Evolutionary conservation across 2,797 vertebrate genomes (phyloP).

Genomic region (Rhinoraja longicauda): DNA sequence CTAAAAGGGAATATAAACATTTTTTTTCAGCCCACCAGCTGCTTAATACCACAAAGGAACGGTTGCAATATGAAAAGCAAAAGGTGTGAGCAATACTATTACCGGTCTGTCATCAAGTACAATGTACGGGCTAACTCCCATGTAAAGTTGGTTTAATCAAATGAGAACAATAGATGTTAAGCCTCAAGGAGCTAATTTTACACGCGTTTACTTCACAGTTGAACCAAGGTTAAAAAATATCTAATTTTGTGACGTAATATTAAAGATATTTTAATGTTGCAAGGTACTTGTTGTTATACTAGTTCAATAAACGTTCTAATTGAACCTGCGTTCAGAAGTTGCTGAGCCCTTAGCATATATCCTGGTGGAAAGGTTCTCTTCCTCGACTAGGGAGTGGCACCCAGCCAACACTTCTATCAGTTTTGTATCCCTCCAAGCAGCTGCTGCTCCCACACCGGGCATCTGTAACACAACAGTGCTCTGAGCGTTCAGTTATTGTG

Average conservation of each 20-base stretch:
- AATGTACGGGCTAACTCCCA: neutral
- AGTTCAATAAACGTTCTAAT: neutral
- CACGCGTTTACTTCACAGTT: neutral
- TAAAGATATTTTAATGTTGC: neutral
- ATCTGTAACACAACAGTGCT: neutral
- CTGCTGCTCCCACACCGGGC: neutral
- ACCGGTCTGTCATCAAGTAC: neutral
- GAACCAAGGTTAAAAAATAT: neutral
- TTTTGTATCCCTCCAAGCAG: neutral
- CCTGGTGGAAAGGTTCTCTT: neutral
- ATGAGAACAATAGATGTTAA: neutral
- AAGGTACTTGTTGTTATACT: neutral
- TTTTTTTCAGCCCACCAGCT: slow-evolving; percentile 4
- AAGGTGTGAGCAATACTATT: neutral
- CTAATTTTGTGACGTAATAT: neutral
- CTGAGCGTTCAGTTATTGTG: neutral
- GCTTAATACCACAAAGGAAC: neutral
- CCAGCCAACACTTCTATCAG: neutral
- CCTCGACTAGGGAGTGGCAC: neutral
- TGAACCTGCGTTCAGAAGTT: neutral
- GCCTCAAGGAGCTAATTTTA: neutral
- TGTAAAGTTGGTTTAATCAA: neutral
- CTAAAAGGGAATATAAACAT: slow-evolving; percentile 29
- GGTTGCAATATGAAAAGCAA: neutral
- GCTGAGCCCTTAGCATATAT: neutral